Base-by-base conservation (phyloP, 2,888 invertebrate genomes). In the Penaeus monodon region DNA sequence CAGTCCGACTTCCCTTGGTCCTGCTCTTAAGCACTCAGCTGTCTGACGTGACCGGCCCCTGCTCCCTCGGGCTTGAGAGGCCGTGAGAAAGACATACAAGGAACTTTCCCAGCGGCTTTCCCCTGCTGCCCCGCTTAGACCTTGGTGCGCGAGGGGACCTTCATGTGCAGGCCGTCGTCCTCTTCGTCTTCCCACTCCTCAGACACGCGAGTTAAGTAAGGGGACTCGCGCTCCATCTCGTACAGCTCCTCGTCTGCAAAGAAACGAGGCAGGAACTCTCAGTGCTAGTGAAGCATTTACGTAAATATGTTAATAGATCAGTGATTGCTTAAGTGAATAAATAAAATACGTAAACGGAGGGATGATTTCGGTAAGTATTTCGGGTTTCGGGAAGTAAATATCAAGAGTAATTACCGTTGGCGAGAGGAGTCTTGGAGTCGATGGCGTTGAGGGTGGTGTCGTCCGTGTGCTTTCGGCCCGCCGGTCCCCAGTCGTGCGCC, bases 391-490 rank as follows among this genome's bases (percentile, higher is more conserved):
- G 20, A 57, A 49, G 12, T 14, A 24, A 33, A 8, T 57, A 57
- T 14, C 17, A 70, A 22, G 70, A 73, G 6, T 65, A 24, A 66
- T 85, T 49, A 90, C 90, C 90, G 73, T 86, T 85, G 49, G 90
- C 88, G 22, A 90, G 88, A 27, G 90, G 90, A 44, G 90, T 90
- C 85, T 88, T 86, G 63, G 90, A 90, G 74, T 90, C 90, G 49
- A 88, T 87, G 79, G 79, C 70, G 38, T 85, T 88, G 76, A 90
- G 88, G 27, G 81, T 66, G 17, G 84, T 83, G 57, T 85, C 87
- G 10, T 77, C 80, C 4, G 66, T 27, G 17, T 77, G 66, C 22
- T 77, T 76, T 10, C 80, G 49, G 57, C 78, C 81, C 0, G 88
- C 82, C 57, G 88, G 81, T 1, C 90, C 90, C 90, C 90, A 90